phyloP scores from a whole-genome alignment of 2,888 invertebrate species.

The Polietes domitor region DNA sequence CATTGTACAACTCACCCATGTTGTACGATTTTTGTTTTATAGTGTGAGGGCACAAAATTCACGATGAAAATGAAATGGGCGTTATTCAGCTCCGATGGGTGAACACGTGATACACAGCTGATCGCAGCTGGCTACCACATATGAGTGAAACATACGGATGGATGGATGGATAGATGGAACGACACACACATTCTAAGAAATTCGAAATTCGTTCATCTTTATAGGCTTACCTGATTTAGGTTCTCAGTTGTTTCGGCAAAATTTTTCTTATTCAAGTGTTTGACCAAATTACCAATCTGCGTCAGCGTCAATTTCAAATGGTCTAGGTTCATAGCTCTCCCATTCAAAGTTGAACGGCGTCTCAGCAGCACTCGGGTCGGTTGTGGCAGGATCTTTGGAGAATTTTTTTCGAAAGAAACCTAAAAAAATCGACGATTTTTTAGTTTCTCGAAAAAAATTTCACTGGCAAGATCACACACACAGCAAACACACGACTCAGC shows the following conservation, averaged over 20 bases:
- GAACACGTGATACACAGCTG: no score
- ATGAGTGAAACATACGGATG: no score
- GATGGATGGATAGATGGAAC: no score
- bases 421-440: slow-evolving; percentile 28
- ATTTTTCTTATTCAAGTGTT: slow-evolving; percentile 97
- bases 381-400: slow-evolving; percentile 86
- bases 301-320: slow-evolving; percentile 95
- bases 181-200: no score
- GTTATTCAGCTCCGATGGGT: no score
- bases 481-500: slow-evolving; percentile 61
- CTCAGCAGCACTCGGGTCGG: slow-evolving; percentile 79
- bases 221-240: slow-evolving; percentile 92
- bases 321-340: slow-evolving; percentile 99
- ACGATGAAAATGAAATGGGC: no score
- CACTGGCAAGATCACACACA: slow-evolving; percentile 57
- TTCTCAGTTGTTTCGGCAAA: slow-evolving; percentile 94
- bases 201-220: no score
- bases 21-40: no score
- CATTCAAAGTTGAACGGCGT: slow-evolving; percentile 81
- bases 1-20: no score
- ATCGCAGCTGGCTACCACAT: no score
- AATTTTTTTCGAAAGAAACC: slow-evolving; percentile 81
- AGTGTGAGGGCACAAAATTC: no score
- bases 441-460: slow-evolving; percentile 60
- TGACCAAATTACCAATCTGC: slow-evolving; percentile 98